A percentile compares a stretch with the other conserved stretches of the same genome.
These are phyloP conservation scores for Dasypogon diadema DNA, from an alignment of 2,888 invertebrate species.

Conservation along the genomic window DNA sequence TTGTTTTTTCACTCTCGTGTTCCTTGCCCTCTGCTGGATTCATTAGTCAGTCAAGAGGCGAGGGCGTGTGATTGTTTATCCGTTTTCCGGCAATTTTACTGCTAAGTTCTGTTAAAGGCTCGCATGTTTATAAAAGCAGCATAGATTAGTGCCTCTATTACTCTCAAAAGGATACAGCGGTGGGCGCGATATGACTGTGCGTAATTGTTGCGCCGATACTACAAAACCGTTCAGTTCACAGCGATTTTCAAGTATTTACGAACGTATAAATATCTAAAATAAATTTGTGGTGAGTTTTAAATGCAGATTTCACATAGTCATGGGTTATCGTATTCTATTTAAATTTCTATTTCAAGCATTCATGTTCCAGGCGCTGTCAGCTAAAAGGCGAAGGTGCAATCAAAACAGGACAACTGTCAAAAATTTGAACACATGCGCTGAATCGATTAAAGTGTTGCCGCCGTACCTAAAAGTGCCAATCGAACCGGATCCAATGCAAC, in stretches of 20 bases:
- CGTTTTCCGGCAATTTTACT: conserved; percentile 18
- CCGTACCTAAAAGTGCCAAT: not conserved
- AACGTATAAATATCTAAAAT: too few species aligned
- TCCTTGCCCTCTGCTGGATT: conserved; percentile 17
- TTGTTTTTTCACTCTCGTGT: conserved; percentile 3
- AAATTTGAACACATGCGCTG: conserved; percentile 38
- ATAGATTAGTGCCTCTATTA: too few species aligned
- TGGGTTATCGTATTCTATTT: too few species aligned
- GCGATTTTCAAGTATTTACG: too few species aligned
- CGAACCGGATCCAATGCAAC: not conserved
- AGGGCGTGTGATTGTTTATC: conserved; percentile 11
- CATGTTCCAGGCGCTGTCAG: not conserved
- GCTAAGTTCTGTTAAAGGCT: too few species aligned
- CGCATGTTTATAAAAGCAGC: too few species aligned
- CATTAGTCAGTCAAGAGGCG: conserved; percentile 35
- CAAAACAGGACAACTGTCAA: not conserved
- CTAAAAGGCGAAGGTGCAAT: not conserved
- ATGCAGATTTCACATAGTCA: too few species aligned
- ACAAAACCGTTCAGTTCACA: too few species aligned
- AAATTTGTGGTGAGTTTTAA: too few species aligned
- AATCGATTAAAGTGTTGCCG: conserved; percentile 21
- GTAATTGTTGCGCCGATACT: too few species aligned
- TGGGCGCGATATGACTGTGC: too few species aligned
- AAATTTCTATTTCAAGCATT: not conserved
- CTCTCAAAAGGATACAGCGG: too few species aligned